Conservation (phyloP, 2,888 invertebrate genomes). For the Oegoconia quadripuncta region DNA sequence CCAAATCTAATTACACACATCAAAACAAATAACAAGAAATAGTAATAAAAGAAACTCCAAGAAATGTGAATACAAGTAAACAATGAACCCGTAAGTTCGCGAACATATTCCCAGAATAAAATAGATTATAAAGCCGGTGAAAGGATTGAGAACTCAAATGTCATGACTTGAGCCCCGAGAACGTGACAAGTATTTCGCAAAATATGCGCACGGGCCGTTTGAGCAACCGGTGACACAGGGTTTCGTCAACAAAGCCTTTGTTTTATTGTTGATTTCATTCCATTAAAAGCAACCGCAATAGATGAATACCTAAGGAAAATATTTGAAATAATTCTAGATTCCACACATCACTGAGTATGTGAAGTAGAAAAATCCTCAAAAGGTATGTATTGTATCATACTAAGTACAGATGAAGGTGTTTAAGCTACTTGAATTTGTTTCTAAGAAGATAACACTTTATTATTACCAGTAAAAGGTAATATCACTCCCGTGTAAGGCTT, state of each 20-base stretch:
- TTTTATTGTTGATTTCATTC: slow-evolving; percentile 31
- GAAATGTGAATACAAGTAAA: background rate
- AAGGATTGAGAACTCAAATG: slow-evolving; percentile 62
- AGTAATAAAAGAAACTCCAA: background rate
- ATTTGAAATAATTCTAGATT: too few relatives aligned
- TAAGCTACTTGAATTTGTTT: background rate
- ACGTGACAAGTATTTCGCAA: slow-evolving; percentile 69
- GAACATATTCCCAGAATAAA: background rate
- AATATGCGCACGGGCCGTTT: slow-evolving; percentile 51
- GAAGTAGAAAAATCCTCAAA: too few relatives aligned
- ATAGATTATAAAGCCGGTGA: slow-evolving; percentile 43
- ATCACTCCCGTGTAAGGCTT: slow-evolving; percentile 12
- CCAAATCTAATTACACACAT: background rate
- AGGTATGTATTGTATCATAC: too few relatives aligned
- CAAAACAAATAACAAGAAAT: background rate
- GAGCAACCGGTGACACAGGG: slow-evolving; percentile 48
- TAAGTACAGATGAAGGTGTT: too few relatives aligned
- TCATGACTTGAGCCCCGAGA: slow-evolving; percentile 48
- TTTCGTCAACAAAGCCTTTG: slow-evolving; percentile 29
- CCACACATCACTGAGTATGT: too few relatives aligned
- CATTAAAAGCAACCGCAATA: background rate
- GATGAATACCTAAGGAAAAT: background rate
- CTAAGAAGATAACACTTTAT: background rate
- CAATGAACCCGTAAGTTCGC: background rate
- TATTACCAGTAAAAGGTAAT: background rate